phyloP scores from a whole-genome alignment of 2,113 vertebrate genomes.

The Protobothrops flavoviridis region DNA sequence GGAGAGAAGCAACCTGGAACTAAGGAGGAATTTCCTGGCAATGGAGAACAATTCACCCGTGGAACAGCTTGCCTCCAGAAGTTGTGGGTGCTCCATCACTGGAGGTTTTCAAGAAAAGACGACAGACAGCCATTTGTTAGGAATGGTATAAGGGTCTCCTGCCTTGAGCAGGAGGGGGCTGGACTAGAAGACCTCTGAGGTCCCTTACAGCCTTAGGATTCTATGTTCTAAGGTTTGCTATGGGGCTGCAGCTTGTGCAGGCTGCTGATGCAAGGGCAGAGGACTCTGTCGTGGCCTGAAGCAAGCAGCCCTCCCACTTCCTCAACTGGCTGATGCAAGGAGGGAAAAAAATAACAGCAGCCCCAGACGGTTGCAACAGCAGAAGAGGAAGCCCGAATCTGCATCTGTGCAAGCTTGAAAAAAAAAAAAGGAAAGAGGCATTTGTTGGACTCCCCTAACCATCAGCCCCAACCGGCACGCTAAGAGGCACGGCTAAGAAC shows the following conservation, averaged over 20 bases:
- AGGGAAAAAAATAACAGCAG: background rate
- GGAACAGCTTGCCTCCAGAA: too few species aligned
- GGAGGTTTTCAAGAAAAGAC: background rate
- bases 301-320: background rate
- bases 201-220: background rate
- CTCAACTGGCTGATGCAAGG: background rate
- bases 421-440: background rate
- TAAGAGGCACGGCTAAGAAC: background rate
- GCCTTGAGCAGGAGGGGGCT: background rate
- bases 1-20: background rate
- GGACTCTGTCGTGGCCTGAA: background rate
- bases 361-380: too few species aligned
- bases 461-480: background rate
- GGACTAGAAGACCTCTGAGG: background rate
- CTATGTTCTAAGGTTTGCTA: background rate
- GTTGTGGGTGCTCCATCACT: background rate
- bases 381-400: background rate
- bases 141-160: background rate
- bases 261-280: background rate
- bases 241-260: background rate
- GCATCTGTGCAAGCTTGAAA: background rate
- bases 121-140: background rate
- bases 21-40: background rate
- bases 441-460: background rate
- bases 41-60: background rate